Evolutionary conservation across 2,797 vertebrate genomes (phyloP).

Genomic region (Bradypodion pumilum): DNA sequence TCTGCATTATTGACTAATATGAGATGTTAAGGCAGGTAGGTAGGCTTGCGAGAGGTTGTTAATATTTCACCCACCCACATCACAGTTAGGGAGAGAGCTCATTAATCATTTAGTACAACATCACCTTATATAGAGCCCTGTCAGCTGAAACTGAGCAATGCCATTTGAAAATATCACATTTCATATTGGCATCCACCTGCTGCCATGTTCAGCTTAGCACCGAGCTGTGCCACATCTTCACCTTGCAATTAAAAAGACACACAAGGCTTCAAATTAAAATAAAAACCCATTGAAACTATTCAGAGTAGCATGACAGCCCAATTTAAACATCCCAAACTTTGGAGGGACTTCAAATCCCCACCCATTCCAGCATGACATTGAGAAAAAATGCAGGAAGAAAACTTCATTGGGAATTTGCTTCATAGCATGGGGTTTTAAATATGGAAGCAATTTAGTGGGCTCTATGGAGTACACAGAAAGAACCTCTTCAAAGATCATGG

Average conservation of each 20-base stretch:
- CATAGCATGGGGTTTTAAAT: background rate
- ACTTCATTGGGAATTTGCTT: background rate
- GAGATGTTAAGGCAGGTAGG: constrained; percentile 45
- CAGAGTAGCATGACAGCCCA: background rate
- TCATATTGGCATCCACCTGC: constrained; percentile 28
- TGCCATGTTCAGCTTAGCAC: constrained; percentile 17
- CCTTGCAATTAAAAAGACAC: constrained; percentile 43
- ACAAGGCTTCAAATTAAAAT: constrained; percentile 30
- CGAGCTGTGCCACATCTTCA: background rate
- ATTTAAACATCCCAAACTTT: background rate
- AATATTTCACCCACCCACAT: constrained; percentile 56
- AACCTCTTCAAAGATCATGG: no score
- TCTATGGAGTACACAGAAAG: no score
- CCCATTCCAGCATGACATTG: background rate
- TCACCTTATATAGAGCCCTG: background rate
- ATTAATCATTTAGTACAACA: constrained; percentile 59
- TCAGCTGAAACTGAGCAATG: constrained; percentile 29
- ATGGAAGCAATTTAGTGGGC: background rate
- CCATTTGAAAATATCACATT: constrained; percentile 39
- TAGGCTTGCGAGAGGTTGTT: constrained; percentile 49
- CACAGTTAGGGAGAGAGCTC: constrained; percentile 45
- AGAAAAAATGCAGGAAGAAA: background rate
- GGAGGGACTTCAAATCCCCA: background rate
- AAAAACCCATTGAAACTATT: constrained; percentile 24
- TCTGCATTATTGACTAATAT: constrained; percentile 56